phyloP scores from a whole-genome alignment of 1,140 invertebrate genomes.

The Charaxes varanes region DNA sequence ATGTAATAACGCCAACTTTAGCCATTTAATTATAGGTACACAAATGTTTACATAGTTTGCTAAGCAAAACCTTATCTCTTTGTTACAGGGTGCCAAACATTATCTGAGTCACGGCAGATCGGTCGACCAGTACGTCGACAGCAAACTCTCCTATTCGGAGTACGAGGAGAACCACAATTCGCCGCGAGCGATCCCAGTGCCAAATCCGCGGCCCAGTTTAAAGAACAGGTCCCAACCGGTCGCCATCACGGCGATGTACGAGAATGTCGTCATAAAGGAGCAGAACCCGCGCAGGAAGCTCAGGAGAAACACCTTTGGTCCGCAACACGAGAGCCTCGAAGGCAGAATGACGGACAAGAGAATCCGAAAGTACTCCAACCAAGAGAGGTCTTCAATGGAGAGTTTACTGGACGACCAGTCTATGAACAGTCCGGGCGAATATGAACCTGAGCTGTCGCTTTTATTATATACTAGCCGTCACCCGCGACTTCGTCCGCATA shows the following conservation, averaged over 20 bases:
- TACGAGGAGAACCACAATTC: constrained; percentile 74
- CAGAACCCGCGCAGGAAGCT: constrained; percentile 83
- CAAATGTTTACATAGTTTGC: too few relatives aligned
- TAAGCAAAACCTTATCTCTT: constrained; percentile 15
- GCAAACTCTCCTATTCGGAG: constrained; percentile 64
- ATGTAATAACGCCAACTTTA: too few relatives aligned
- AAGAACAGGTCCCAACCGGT: constrained; percentile 77
- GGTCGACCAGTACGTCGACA: constrained; percentile 84
- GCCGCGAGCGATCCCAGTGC: constrained; percentile 52
- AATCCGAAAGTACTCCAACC: constrained; percentile 60
- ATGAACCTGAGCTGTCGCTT: too few relatives aligned
- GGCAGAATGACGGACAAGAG: constrained; percentile 57
- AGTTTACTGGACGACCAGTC: constrained; percentile 76
- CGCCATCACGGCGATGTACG: constrained; percentile 82
- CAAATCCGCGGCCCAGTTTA: constrained; percentile 60
- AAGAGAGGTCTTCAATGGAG: constrained; percentile 79
- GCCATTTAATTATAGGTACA: too few relatives aligned
- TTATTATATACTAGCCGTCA: too few relatives aligned
- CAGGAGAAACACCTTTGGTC: constrained; percentile 76
- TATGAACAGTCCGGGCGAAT: constrained; percentile 62
- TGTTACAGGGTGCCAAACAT: constrained; percentile 73
- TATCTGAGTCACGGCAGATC: constrained; percentile 80
- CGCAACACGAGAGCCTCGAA: constrained; percentile 77
- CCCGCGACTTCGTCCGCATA: too few relatives aligned
- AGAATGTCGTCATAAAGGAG: constrained; percentile 81